Conservation (phyloP, 2,797 vertebrate species). For the Mormyrus hasselquistii region DNA sequence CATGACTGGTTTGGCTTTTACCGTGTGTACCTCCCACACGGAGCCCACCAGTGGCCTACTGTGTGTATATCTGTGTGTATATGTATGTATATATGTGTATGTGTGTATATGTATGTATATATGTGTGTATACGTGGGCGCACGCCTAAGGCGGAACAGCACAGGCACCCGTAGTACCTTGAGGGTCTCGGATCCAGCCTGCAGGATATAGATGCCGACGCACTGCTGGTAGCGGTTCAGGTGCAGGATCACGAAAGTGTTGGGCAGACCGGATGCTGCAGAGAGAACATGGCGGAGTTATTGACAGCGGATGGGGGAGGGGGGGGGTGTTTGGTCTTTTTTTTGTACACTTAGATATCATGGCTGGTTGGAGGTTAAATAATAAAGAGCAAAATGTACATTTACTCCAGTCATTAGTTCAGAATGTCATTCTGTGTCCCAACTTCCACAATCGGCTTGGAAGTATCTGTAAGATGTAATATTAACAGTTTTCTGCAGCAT, state of each 20-base stretch:
- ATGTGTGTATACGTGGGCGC: background rate
- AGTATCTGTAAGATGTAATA: background rate
- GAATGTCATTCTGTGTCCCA: background rate
- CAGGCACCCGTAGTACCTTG: slow-evolving; percentile 60
- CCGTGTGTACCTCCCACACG: background rate
- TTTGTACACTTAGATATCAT: background rate
- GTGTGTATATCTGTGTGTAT: background rate
- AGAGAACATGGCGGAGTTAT: slow-evolving; percentile 4
- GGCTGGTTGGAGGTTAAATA: background rate
- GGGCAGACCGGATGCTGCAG: slow-evolving; percentile 68
- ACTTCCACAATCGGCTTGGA: background rate
- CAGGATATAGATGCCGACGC: slow-evolving; percentile 75
- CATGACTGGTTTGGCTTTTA: background rate
- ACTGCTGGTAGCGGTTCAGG: slow-evolving; percentile 81
- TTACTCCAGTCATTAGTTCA: background rate
- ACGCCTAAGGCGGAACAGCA: background rate
- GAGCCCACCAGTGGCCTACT: background rate
- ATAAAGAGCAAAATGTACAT: background rate
- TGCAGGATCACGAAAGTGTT: slow-evolving; percentile 85
- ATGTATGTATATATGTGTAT: background rate
- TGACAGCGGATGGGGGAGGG: background rate
- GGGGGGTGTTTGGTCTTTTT: background rate
- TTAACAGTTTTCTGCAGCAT: background rate
- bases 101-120: background rate
- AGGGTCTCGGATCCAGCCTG: slow-evolving; percentile 72